Conservation (phyloP, 2,113 vertebrate genomes). For the Sebastes fasciatus region DNA sequence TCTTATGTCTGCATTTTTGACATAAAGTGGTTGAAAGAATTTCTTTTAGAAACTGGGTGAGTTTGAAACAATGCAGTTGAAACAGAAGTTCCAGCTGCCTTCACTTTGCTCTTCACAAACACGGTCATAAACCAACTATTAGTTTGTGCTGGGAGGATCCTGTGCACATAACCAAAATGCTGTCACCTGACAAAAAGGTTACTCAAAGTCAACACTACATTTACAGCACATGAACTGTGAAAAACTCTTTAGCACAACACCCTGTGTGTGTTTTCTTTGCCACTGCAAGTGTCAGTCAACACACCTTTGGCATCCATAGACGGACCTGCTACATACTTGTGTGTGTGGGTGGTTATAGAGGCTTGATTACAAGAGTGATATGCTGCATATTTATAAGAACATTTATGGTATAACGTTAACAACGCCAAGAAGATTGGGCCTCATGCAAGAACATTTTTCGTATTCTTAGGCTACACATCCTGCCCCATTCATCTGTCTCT, state of each 20-base stretch:
- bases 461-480: no score
- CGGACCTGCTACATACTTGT: background rate
- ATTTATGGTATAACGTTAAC: background rate
- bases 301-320: background rate
- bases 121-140: background rate
- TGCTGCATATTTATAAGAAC: background rate
- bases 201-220: conserved; percentile 14
- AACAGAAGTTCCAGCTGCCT: background rate
- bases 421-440: background rate
- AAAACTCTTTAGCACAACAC: background rate
- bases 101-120: background rate
- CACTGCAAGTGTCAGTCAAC: background rate
- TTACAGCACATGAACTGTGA: background rate
- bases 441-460: no score
- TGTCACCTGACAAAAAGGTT: background rate
- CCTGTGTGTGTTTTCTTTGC: background rate
- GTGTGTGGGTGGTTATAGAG: background rate
- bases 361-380: background rate
- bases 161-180: background rate
- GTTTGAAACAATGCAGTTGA: background rate
- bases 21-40: background rate
- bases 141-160: background rate
- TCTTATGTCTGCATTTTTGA: background rate
- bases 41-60: background rate
- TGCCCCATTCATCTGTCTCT: no score